Conservation (phyloP, 2,888 invertebrate genomes). For the Nasonia oneida region DNA sequence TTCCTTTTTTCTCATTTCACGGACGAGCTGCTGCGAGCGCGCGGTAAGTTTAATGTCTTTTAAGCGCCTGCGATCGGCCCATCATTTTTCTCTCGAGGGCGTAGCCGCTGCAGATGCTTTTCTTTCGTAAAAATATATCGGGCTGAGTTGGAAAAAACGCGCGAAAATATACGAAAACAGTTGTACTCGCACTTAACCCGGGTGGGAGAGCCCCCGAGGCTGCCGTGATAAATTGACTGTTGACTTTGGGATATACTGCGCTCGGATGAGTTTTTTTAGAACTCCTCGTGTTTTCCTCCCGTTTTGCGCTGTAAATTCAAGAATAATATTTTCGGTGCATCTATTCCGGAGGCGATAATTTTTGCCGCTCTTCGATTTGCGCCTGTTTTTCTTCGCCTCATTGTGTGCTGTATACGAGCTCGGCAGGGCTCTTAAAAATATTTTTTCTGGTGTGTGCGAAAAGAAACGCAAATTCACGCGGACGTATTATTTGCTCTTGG, state of each 20-base stretch:
- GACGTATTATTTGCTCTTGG: not conserved
- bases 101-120: not conserved
- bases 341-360: not conserved
- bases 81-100: slow-evolving; percentile 16
- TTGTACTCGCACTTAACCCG: not conserved
- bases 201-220: too few species aligned
- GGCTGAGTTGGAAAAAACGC: not conserved
- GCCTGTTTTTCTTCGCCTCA: not conserved
- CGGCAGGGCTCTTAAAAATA: not conserved
- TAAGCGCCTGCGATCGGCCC: not conserved
- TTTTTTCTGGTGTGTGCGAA: not conserved
- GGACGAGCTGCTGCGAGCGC: not conserved
- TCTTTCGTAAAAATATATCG: slow-evolving; percentile 39
- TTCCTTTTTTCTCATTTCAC: slow-evolving; percentile 21
- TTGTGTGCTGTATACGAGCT: not conserved
- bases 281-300: not conserved
- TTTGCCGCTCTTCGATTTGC: not conserved
- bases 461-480: not conserved
- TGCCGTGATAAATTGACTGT: slow-evolving; percentile 38
- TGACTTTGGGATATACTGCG: slow-evolving; percentile 16
- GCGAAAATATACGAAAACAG: not conserved
- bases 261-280: not conserved
- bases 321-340: slow-evolving; percentile 1
- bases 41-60: slow-evolving; percentile 49
- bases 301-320: slow-evolving; percentile 15